Conservation (phyloP, 2,888 invertebrate species). For the Acleris literana region DNA sequence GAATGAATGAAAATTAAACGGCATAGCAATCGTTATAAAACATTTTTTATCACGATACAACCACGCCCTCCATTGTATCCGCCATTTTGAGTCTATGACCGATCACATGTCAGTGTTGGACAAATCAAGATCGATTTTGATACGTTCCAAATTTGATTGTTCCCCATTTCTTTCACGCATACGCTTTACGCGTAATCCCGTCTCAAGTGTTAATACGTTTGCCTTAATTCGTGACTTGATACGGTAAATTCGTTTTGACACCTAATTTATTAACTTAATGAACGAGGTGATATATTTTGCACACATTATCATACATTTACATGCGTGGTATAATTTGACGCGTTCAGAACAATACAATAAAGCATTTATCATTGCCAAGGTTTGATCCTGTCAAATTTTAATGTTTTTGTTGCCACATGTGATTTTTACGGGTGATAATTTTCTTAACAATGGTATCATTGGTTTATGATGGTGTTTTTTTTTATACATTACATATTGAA, state of each 20-base stretch:
- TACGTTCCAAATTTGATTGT: slow-evolving; percentile 32
- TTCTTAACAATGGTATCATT: too few relatives aligned
- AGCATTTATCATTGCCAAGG: slow-evolving; percentile 27
- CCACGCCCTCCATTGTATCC: slow-evolving; percentile 21
- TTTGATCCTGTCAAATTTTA: slow-evolving; percentile 17
- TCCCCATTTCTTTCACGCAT: slow-evolving; percentile 16
- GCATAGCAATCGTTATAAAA: too few relatives aligned
- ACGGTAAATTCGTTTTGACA: slow-evolving; percentile 35
- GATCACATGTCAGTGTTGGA: slow-evolving; percentile 35
- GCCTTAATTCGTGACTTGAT: slow-evolving; percentile 22
- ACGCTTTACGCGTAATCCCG: neutral
- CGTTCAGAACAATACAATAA: slow-evolving; percentile 26
- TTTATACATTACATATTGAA: too few relatives aligned
- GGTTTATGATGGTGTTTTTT: too few relatives aligned
- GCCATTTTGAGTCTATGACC: slow-evolving; percentile 23
- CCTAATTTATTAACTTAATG: slow-evolving; percentile 31
- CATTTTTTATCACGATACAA: neutral
- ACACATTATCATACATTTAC: slow-evolving; percentile 30
- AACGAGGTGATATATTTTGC: slow-evolving; percentile 33
- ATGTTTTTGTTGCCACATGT: slow-evolving; percentile 13
- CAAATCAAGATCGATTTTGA: slow-evolving; percentile 38
- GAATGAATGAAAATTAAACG: too few relatives aligned
- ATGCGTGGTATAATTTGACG: slow-evolving; percentile 13
- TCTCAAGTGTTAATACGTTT: slow-evolving; percentile 9
- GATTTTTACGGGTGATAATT: slow-evolving; percentile 6